Conservation (phyloP, 2,797 vertebrate genomes). For the Xerus rutilus region DNA sequence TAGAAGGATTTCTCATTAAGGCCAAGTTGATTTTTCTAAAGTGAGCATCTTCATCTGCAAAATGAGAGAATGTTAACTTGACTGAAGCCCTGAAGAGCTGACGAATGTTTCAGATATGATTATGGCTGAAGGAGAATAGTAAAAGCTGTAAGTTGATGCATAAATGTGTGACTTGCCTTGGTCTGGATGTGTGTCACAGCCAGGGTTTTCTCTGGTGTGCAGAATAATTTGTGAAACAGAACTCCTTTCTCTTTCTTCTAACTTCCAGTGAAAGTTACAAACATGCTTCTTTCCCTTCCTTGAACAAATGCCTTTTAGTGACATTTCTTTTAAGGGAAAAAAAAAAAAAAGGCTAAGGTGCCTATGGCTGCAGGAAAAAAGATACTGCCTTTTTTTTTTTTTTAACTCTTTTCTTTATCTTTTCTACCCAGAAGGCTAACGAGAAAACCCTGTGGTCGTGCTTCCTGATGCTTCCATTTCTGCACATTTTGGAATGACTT, state of each 20-base stretch:
- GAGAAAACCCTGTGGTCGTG: neutral
- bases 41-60: neutral
- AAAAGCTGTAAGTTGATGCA: neutral
- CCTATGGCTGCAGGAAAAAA: neutral
- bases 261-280: slow-evolving; percentile 41
- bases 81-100: neutral
- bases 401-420: slow-evolving; percentile 72
- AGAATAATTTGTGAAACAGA: neutral
- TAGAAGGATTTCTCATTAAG: neutral
- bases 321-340: slow-evolving; percentile 41
- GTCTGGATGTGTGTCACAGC: neutral
- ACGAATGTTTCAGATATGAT: neutral
- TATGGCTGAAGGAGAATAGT: neutral
- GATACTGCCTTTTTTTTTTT: neutral
- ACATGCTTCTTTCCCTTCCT: neutral
- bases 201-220: neutral
- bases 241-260: slow-evolving; percentile 37
- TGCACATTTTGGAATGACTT: slow-evolving; percentile 62
- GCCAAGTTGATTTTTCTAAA: neutral
- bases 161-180: neutral
- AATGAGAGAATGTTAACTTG: neutral
- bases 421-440: slow-evolving; percentile 65
- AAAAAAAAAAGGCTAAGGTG: slow-evolving; percentile 34
- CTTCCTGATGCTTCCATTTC: slow-evolving; percentile 60
- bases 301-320: slow-evolving; percentile 60